Percentiles rank a stretch among this genome's conserved stretches.
Conservation (phyloP, 1,140 invertebrate species). For the Mya arenaria region DNA sequence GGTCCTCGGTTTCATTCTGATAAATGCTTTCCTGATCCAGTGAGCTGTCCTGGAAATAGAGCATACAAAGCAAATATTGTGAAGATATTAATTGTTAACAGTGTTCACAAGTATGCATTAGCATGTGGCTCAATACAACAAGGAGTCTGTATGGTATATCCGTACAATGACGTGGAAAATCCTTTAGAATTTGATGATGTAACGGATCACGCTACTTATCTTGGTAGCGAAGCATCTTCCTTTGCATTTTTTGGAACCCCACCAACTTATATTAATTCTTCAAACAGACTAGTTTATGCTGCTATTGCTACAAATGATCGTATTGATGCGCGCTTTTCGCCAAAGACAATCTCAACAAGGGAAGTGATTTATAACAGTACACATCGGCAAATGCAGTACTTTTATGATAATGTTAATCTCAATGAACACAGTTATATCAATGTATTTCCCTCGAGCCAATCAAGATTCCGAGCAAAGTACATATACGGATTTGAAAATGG, state of each 20-base stretch:
- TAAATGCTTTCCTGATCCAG: constrained; percentile 46
- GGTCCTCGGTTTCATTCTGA: constrained; percentile 42
- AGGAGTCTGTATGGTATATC: constrained; percentile 55
- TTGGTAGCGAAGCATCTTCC: constrained; percentile 59
- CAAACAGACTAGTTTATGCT: constrained; percentile 50
- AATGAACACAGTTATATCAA: constrained; percentile 44
- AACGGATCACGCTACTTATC: constrained; percentile 37
- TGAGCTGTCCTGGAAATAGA: background rate
- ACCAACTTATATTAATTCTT: background rate
- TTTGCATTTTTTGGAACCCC: constrained; percentile 48
- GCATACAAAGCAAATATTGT: constrained; percentile 30
- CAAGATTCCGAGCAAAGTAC: constrained; percentile 56
- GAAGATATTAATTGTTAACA: constrained; percentile 52
- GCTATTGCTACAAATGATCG: constrained; percentile 62
- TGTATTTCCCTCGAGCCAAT: constrained; percentile 33
- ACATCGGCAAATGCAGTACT: constrained; percentile 25
- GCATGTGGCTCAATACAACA: constrained; percentile 59
- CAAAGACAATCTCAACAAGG: constrained; percentile 58
- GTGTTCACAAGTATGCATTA: constrained; percentile 53
- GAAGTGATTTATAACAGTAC: constrained; percentile 29
- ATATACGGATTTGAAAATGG: constrained; percentile 58
- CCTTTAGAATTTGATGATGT: background rate
- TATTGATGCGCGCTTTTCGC: constrained; percentile 46
- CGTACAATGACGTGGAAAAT: constrained; percentile 45
- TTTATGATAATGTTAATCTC: background rate